Percentiles rank a stretch among this genome's conserved stretches.
Conservation (phyloP, 1,140 invertebrate genomes). For the Holcopasites calliopsidis region DNA sequence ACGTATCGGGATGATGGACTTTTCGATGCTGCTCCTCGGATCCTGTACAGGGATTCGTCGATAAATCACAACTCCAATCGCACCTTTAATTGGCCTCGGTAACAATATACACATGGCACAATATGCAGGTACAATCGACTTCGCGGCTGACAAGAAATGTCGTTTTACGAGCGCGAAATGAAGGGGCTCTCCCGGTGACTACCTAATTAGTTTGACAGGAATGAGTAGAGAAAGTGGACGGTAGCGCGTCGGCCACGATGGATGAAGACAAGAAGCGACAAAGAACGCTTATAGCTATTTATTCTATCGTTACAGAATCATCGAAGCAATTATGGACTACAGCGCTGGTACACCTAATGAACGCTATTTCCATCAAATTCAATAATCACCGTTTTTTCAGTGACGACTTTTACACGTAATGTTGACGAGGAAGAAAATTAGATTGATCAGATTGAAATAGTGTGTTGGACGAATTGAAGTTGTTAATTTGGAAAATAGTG, state of each 20-base stretch:
- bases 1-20: neutral
- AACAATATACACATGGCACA: neutral
- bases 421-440: conserved; percentile 4
- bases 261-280: neutral
- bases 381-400: too few relatives aligned
- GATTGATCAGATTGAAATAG: neutral
- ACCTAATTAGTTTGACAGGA: conserved; percentile 8
- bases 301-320: conserved; percentile 1
- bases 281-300: neutral
- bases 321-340: conserved; percentile 20
- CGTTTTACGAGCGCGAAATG: neutral
- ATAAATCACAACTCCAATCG: conserved; percentile 19
- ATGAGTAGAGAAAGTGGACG: neutral
- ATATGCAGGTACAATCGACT: neutral
- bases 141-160: neutral
- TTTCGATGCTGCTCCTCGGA: neutral
- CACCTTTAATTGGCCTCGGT: neutral
- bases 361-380: conserved; percentile 2
- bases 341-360: neutral
- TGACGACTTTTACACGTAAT: too few relatives aligned
- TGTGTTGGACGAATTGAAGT: neutral
- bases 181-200: neutral
- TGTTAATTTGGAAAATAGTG: neutral
- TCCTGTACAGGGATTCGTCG: too few relatives aligned
- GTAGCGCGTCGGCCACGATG: too few relatives aligned